Evolutionary conservation across 92 coral and sea anemone genomes (phyloP).

Genomic region (Parazoanthus darwini): DNA sequence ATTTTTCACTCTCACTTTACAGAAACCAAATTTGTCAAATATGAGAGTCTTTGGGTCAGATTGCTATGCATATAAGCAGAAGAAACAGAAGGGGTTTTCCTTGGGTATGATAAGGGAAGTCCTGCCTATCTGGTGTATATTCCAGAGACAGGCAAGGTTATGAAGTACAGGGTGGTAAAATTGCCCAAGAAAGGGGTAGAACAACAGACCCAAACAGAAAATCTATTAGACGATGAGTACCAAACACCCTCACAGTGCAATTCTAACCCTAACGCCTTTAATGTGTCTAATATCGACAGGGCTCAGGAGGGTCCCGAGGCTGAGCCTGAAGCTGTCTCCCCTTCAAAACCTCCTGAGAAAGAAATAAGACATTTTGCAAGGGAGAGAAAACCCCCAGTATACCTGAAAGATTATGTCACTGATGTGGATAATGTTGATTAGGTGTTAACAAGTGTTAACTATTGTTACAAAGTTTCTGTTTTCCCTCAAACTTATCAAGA

Average conservation of each 20-base stretch:
- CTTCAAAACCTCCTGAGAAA: slow-evolving; percentile 30
- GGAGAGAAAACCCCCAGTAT: slow-evolving; percentile 47
- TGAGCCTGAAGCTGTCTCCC: slow-evolving; percentile 19
- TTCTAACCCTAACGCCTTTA: slow-evolving; percentile 27
- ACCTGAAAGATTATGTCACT: slow-evolving; percentile 50
- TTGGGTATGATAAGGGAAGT: not conserved
- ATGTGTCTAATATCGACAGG: slow-evolving; percentile 36
- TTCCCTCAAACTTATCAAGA: slow-evolving; percentile 61
- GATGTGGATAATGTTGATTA: slow-evolving; percentile 44
- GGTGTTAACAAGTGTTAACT: slow-evolving; percentile 47
- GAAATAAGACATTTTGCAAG: slow-evolving; percentile 30
- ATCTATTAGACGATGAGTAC: slow-evolving; percentile 27
- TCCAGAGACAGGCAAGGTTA: slow-evolving; percentile 29
- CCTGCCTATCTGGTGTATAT: slow-evolving; percentile 9
- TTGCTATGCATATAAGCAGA: slow-evolving; percentile 51
- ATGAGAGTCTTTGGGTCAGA: slow-evolving; percentile 67
- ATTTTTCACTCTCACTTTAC: slow-evolving; percentile 46
- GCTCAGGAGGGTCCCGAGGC: slow-evolving; percentile 45
- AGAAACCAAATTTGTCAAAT: slow-evolving; percentile 50
- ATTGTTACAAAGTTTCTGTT: slow-evolving; percentile 46
- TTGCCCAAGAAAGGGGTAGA: slow-evolving; percentile 46
- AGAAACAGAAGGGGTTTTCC: slow-evolving; percentile 30
- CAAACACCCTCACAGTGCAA: slow-evolving; percentile 26
- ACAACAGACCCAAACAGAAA: not conserved
- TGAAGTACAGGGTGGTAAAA: slow-evolving; percentile 50